Evolutionary conservation across 1,140 invertebrate genomes (phyloP).

Genomic region (Sminthurides bifidus): DNA sequence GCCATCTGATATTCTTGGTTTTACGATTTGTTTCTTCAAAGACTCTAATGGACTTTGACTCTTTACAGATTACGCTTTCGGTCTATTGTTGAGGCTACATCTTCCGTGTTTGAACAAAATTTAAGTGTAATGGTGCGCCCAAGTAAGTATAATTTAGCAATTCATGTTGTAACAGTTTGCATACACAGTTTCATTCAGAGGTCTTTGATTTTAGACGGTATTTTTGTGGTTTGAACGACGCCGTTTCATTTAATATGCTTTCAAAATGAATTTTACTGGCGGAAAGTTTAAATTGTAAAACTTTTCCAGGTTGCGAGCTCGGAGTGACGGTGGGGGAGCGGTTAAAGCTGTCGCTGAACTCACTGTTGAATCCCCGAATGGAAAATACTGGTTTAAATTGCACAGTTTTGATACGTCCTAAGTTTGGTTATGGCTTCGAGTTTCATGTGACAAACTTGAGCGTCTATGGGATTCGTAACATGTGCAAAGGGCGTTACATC

Average conservation of each 20-base stretch:
- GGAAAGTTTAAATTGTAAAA: neutral
- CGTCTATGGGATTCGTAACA: constrained; percentile 27
- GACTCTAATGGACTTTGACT: neutral
- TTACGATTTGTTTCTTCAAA: neutral
- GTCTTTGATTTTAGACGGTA: neutral
- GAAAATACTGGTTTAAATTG: constrained; percentile 29
- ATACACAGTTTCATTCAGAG: neutral
- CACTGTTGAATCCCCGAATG: constrained; percentile 19
- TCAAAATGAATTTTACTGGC: too few species aligned
- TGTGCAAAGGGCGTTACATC: constrained; percentile 28
- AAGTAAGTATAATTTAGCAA: too few species aligned
- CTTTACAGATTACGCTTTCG: constrained; percentile 25
- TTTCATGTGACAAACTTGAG: constrained; percentile 24
- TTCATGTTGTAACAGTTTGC: too few species aligned
- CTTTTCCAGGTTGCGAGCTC: constrained; percentile 20
- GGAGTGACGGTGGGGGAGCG: constrained; percentile 13
- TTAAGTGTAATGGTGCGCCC: constrained; percentile 18
- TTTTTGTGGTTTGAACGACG: neutral
- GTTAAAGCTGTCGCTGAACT: constrained; percentile 18
- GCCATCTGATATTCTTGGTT: too few species aligned
- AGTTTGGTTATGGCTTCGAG: constrained; percentile 21
- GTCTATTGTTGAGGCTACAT: constrained; percentile 22
- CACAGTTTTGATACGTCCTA: constrained; percentile 21
- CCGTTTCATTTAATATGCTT: too few species aligned
- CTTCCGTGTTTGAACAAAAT: constrained; percentile 30